Evolutionary conservation across 1,140 invertebrate species (phyloP), one percentile per base, ranked within the genome.

Genomic region (Cyclargus thomasi): DNA sequence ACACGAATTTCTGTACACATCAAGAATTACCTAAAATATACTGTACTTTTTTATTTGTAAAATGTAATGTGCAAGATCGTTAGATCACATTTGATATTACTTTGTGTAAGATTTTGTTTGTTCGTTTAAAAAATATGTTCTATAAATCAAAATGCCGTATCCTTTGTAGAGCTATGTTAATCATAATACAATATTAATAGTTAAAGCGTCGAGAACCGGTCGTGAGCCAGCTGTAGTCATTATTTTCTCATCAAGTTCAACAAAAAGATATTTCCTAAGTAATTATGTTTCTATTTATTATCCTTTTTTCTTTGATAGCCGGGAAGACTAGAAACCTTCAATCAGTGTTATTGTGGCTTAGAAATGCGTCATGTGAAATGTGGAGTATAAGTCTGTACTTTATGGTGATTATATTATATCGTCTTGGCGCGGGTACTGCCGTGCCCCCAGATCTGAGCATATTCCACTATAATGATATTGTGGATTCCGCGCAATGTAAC

Each of bases 181-280:
- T 59, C 55, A 59, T 59, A 59, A 59, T 59, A 59, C 55, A 22
- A 59, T 59, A 59, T 64, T 64, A 64, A 64, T 64, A 64, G 29
- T 17, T 16, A 22, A 67, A 57, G 22, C 67, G 67, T 29, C 39
- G 20, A 53, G 20, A 62, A 70, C 72, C 70, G 67, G 72, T 74
- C 47, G 23, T 64, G 67, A 65, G 65, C 57, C 67, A 67, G 65
- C 59, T 21, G 65, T 18, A 47, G 65, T 69, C 73, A 74, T 72
- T 74, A 74, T 71, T 67, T 72, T 74, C 73, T 70, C 70, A 74
- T 74, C 68, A 69, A 62, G 63, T n/a, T 68, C 67, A 39, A 74
- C 73, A 72, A 74, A 74, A 74, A 73, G 35, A 70, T 71, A 68
- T 64, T 57, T 68, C 59, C 36, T 70, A 68, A 47, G 55, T 59